Evolutionary conservation across 2,888 invertebrate species (phyloP).

Genomic region (Drosophila villosipedis): DNA sequence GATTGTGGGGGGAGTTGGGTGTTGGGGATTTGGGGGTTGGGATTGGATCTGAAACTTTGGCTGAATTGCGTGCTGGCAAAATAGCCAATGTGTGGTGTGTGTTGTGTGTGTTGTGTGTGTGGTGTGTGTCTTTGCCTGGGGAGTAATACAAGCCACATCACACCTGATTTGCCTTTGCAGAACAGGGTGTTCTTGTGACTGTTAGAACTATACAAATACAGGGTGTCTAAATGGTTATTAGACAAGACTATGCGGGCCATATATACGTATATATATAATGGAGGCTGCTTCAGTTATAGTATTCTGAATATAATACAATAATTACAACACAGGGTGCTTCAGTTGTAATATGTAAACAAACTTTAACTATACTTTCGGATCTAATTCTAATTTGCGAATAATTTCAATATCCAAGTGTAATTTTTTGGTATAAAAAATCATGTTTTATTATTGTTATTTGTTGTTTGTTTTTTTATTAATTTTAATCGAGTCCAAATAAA

Average conservation of each 20-base stretch:
- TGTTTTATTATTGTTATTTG: not conserved
- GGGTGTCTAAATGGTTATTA: constrained; percentile 3
- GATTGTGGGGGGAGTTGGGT: constrained; percentile 15
- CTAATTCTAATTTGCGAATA: not conserved
- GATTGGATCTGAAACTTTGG: constrained; percentile 8
- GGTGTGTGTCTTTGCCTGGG: constrained; percentile 20
- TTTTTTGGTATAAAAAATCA: not conserved
- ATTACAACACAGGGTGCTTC: not conserved
- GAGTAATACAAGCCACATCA: constrained; percentile 61
- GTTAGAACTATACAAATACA: not conserved
- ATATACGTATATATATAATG: not conserved
- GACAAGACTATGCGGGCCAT: not conserved
- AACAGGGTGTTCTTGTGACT: constrained; percentile 34
- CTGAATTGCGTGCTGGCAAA: constrained; percentile 47
- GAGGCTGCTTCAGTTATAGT: not conserved
- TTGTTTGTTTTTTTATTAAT: not conserved
- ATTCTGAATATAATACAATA: too few species aligned
- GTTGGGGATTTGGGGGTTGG: not conserved
- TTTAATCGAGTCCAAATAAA: not conserved
- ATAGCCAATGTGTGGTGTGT: constrained; percentile 30
- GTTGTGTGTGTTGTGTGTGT: constrained; percentile 2
- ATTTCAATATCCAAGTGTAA: not conserved
- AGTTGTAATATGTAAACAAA: not conserved
- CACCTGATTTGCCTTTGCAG: constrained; percentile 65
- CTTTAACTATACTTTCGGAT: not conserved